Percentiles rank a stretch among this genome's conserved stretches.
These are phyloP conservation scores for Xylocopa sonorina DNA, from an alignment of 1,140 invertebrate species.

Conservation along the genomic window DNA sequence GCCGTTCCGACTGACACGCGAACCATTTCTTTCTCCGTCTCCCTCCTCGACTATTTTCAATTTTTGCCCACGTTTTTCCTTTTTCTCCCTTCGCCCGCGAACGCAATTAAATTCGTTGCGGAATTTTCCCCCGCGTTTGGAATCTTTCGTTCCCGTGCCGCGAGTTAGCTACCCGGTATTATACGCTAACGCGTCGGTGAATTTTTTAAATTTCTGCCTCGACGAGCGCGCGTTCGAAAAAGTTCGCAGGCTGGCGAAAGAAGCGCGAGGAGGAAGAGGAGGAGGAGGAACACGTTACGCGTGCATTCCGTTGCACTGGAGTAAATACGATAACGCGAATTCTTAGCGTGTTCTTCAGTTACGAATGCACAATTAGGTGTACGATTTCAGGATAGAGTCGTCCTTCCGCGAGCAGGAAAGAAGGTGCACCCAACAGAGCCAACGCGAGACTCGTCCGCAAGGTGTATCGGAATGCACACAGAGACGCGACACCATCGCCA, in stretches of 20 bases:
- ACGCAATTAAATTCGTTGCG: background rate
- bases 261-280: too few species aligned
- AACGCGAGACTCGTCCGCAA: background rate
- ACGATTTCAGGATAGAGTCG: too few species aligned
- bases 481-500: background rate
- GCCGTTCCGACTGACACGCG: background rate
- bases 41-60: too few species aligned
- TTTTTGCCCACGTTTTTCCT: too few species aligned
- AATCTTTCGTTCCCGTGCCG: background rate
- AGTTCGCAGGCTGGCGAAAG: background rate
- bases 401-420: too few species aligned
- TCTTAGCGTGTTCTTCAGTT: background rate
- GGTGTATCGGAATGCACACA: background rate
- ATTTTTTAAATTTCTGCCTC: background rate
- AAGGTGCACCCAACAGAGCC: background rate
- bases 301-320: too few species aligned
- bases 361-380: too few species aligned
- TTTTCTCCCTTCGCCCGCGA: background rate
- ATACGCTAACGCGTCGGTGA: background rate
- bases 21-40: slow-evolving; percentile 1
- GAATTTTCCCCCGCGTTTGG: background rate
- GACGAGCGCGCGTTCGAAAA: background rate
- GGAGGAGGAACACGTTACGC: too few species aligned
- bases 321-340: background rate
- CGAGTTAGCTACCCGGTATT: background rate